phyloP scores from a whole-genome alignment of 2,888 invertebrate species.

The Heliconius ismenius region DNA sequence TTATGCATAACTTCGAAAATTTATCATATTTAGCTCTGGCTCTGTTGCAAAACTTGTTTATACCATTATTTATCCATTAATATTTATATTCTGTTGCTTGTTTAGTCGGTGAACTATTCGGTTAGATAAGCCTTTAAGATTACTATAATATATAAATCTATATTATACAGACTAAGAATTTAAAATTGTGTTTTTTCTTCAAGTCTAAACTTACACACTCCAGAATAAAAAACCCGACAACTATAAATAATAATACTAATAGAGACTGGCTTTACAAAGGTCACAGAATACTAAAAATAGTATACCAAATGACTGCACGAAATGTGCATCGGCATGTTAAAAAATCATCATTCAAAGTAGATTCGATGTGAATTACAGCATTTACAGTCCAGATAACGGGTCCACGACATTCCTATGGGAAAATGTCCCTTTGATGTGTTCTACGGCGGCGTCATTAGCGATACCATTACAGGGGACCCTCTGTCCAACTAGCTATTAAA shows the following conservation, averaged over 20 bases:
- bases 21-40: slow-evolving; percentile 5
- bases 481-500: slow-evolving; percentile 35
- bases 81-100: slow-evolving; percentile 1
- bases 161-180: background rate
- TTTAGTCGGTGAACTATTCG: background rate
- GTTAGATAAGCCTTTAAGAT: background rate
- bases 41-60: background rate
- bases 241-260: too few relatives aligned
- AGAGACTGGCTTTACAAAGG: too few relatives aligned
- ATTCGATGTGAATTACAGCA: slow-evolving; percentile 32
- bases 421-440: slow-evolving; percentile 41
- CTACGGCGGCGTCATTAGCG: slow-evolving; percentile 36
- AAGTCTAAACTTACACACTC: background rate
- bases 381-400: slow-evolving; percentile 37
- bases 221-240: background rate
- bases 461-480: slow-evolving; percentile 28
- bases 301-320: background rate
- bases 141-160: background rate
- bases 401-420: slow-evolving; percentile 39
- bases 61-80: background rate
- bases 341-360: slow-evolving; percentile 34
- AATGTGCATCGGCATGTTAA: slow-evolving; percentile 11
- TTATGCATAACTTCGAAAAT: slow-evolving; percentile 6
- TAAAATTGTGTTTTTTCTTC: too few relatives aligned
- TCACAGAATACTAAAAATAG: background rate